phyloP scores from a whole-genome alignment of 2,797 vertebrate genomes.

The Glyptemys insculpta region DNA sequence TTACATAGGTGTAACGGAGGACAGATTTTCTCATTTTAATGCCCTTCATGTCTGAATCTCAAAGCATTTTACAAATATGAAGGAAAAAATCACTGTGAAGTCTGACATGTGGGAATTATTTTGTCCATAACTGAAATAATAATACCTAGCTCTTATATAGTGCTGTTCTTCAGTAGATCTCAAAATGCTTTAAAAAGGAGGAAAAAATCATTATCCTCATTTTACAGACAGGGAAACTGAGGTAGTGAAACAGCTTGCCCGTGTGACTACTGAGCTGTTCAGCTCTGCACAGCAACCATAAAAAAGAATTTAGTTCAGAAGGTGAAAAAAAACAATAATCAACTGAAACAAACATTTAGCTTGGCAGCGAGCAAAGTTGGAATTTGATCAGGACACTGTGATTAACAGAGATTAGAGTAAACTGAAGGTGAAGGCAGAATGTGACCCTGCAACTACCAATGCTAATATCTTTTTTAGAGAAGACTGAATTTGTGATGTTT shows the following conservation, averaged over 20 bases:
- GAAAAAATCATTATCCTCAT: not conserved
- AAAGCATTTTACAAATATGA: not conserved
- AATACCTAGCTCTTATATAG: not conserved
- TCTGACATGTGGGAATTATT: not conserved
- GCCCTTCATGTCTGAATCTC: not conserved
- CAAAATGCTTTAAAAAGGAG: accelerated
- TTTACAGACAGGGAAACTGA: not conserved
- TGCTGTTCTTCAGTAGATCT: not conserved
- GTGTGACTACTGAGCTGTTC: not conserved
- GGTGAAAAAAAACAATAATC: not conserved
- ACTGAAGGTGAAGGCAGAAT: not conserved
- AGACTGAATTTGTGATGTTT: not conserved
- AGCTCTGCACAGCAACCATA: not conserved
- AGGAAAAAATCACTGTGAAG: not conserved
- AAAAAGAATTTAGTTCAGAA: not conserved
- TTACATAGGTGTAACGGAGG: not conserved
- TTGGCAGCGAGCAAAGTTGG: not conserved
- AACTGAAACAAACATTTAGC: not conserved
- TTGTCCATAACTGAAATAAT: not conserved
- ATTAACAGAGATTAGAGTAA: not conserved
- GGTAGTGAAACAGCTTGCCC: not conserved
- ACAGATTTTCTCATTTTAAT: not conserved
- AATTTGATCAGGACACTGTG: not conserved
- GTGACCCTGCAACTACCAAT: not conserved
- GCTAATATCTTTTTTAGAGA: not conserved